phyloP scores from a whole-genome alignment of 2,888 invertebrate species.

The Ophraella communa region DNA sequence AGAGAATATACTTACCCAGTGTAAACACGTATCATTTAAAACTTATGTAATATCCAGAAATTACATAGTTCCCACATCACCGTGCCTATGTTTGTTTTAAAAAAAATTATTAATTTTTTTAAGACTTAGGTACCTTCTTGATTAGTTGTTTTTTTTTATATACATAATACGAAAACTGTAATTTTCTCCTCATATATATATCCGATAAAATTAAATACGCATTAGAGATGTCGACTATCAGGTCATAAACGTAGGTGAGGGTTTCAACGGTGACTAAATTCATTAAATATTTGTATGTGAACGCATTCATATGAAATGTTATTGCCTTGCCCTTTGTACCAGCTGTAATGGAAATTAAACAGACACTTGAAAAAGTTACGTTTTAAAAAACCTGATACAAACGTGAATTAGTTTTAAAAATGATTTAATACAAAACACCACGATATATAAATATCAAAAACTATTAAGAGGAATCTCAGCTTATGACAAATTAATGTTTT shows the following conservation, averaged over 20 bases:
- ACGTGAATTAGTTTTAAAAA: too few species aligned
- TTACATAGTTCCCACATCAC: conserved; percentile 1
- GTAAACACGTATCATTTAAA: conserved; percentile 4
- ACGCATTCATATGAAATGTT: too few species aligned
- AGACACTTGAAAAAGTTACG: too few species aligned
- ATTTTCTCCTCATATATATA: conserved; percentile 7
- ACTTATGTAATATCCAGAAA: conserved; percentile 5
- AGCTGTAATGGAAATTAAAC: too few species aligned
- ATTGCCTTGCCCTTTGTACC: too few species aligned
- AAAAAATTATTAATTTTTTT: not conserved
- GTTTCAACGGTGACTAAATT: not conserved
- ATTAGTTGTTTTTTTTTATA: conserved; percentile 1
- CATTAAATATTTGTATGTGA: too few species aligned
- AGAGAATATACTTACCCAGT: not conserved
- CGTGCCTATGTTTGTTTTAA: not conserved
- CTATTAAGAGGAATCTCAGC: too few species aligned
- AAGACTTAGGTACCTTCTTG: not conserved
- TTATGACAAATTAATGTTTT: too few species aligned
- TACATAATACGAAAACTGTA: conserved; percentile 1
- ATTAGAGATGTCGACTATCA: not conserved
- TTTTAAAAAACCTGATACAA: too few species aligned
- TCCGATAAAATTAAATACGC: conserved; percentile 22
- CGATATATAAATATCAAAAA: too few species aligned
- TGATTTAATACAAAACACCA: too few species aligned
- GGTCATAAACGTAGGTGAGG: not conserved